Evolutionary conservation across 2,113 vertebrate species (phyloP).

Genomic region (Cromileptes altivelis): DNA sequence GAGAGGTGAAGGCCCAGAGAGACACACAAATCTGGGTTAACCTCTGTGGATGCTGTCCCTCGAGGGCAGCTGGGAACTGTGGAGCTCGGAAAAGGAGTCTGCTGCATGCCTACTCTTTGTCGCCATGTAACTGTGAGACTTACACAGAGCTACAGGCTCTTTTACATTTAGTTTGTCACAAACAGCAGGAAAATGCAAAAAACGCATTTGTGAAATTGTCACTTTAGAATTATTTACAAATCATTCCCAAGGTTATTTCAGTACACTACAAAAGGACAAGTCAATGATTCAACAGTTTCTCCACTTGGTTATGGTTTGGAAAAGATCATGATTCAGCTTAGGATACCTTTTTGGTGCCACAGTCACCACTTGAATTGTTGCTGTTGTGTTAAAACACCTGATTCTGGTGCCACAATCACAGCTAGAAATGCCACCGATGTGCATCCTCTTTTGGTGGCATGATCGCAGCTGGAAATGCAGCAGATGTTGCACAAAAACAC

Average conservation of each 20-base stretch:
- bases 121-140: conserved; percentile 7
- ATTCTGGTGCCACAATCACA: too few relatives aligned
- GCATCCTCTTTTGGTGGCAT: too few relatives aligned
- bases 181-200: not conserved
- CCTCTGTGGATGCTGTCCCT: conserved; percentile 72
- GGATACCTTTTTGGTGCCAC: too few relatives aligned
- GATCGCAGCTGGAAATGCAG: too few relatives aligned
- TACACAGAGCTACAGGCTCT: not conserved
- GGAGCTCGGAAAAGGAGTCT: conserved; percentile 37
- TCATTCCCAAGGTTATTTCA: not conserved
- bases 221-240: too few relatives aligned
- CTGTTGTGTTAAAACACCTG: too few relatives aligned
- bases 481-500: too few relatives aligned
- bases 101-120: conserved; percentile 30
- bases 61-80: conserved; percentile 40
- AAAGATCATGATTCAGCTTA: too few relatives aligned
- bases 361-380: too few relatives aligned
- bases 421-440: too few relatives aligned
- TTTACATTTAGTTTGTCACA: not conserved
- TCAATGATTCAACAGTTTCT: too few relatives aligned
- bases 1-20: conserved; percentile 51
- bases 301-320: too few relatives aligned
- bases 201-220: not conserved
- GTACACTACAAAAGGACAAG: not conserved
- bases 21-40: conserved; percentile 82